These are phyloP conservation scores for Apostichopus leukothele DNA, from an alignment of 53 echinoderm and acorn worm genomes.

Conservation along the genomic window DNA sequence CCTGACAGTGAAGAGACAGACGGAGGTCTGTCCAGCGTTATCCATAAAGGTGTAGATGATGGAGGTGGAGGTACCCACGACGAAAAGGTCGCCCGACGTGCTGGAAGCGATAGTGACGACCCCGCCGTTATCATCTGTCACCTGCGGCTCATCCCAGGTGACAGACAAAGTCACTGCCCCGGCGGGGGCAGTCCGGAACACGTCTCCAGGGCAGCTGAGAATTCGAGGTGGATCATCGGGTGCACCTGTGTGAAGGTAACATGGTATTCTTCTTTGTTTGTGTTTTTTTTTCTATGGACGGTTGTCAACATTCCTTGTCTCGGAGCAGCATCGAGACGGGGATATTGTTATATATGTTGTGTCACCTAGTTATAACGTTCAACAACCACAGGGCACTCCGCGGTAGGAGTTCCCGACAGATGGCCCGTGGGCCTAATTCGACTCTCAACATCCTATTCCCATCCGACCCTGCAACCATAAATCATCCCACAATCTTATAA, in stretches of 20 bases:
- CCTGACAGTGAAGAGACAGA: conserved; percentile 49
- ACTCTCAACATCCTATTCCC: too few relatives aligned
- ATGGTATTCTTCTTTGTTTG: neutral
- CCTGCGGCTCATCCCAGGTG: conserved; percentile 60
- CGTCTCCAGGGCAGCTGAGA: conserved; percentile 51
- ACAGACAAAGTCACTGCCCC: conserved; percentile 53
- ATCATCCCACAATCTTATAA: too few relatives aligned
- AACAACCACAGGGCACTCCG: too few relatives aligned
- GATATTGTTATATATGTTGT: too few relatives aligned
- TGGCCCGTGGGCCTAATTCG: too few relatives aligned
- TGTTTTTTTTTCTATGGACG: too few relatives aligned
- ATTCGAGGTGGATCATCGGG: conserved; percentile 22
- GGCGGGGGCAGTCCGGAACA: conserved; percentile 19
- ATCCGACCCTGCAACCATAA: too few relatives aligned
- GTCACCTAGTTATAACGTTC: too few relatives aligned
- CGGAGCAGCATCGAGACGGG: too few relatives aligned
- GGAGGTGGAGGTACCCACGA: conserved; percentile 39
- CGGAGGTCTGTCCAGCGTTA: conserved; percentile 55
- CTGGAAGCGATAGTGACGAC: conserved; percentile 28
- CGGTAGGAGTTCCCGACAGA: too few relatives aligned
- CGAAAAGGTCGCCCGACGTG: conserved; percentile 46
- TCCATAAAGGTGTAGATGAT: conserved; percentile 69
- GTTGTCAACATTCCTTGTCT: too few relatives aligned
- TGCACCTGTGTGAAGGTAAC: neutral
- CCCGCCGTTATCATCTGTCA: conserved; percentile 60